Conservation (phyloP, 2,888 invertebrate species). For the Hydrotaea cyrtoneurina region DNA sequence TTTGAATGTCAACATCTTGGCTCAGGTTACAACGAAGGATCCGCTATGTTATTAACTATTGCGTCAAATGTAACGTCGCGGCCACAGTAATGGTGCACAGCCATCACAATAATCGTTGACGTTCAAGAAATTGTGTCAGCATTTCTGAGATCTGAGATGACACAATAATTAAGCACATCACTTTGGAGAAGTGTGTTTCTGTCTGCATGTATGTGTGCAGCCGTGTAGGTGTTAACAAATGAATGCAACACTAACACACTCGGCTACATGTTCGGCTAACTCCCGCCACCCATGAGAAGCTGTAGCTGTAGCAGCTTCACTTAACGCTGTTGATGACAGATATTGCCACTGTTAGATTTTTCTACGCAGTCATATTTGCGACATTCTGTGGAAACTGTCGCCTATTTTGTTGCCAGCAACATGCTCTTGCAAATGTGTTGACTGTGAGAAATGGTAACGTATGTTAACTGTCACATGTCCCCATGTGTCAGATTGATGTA, state of each 20-base stretch:
- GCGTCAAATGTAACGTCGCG: background rate
- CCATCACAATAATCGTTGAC: background rate
- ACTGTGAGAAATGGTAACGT: background rate
- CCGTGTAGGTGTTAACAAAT: background rate
- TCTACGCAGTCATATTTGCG: background rate
- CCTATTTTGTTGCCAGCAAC: background rate
- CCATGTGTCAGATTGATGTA: background rate
- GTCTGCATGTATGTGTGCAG: background rate
- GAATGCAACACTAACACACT: background rate
- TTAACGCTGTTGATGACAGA: conserved; percentile 25
- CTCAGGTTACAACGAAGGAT: too few species aligned
- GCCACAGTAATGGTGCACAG: background rate
- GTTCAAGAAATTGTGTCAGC: background rate
- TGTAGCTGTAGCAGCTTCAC: conserved; percentile 13
- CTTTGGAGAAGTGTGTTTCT: background rate
- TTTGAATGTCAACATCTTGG: too few species aligned
- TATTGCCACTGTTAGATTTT: conserved; percentile 20
- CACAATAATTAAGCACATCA: conserved; percentile 1
- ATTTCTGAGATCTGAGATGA: background rate
- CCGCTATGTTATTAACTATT: too few species aligned
- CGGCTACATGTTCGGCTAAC: background rate
- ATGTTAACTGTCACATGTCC: background rate
- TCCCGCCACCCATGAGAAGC: background rate
- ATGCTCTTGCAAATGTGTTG: background rate
- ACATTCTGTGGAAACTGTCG: conserved; percentile 21